phyloP scores from a whole-genome alignment of 2,797 vertebrate species.

The Enteromius afrohamiltoni region DNA sequence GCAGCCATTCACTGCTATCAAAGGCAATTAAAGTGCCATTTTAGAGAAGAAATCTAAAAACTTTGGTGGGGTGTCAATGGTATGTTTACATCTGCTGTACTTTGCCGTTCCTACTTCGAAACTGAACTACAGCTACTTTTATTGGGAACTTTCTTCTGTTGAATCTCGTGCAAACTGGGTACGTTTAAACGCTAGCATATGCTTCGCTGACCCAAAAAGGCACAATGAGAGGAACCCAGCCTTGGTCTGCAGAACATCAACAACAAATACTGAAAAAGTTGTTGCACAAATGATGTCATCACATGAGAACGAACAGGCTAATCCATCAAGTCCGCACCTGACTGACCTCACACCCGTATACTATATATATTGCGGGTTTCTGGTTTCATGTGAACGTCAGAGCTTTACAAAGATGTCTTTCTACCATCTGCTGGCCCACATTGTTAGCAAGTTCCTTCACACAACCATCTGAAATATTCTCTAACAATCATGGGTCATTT shows the following conservation, averaged over 20 bases:
- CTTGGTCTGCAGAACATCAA: constrained; percentile 11
- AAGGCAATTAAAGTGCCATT: constrained; percentile 61
- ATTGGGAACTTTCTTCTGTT: not conserved
- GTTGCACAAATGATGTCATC: constrained; percentile 15
- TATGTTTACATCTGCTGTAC: constrained; percentile 39
- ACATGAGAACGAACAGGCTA: constrained; percentile 34
- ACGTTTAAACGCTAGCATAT: constrained; percentile 21
- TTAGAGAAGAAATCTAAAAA: constrained; percentile 55
- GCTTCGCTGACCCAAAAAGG: constrained; percentile 28
- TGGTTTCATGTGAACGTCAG: constrained; percentile 54
- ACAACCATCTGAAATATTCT: constrained; percentile 52
- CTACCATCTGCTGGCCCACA: constrained; percentile 61
- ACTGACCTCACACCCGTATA: constrained; percentile 52
- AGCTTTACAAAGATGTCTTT: constrained; percentile 59
- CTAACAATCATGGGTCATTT: constrained; percentile 59
- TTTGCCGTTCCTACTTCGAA: not conserved
- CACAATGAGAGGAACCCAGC: constrained; percentile 20
- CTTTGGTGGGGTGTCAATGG: constrained; percentile 50
- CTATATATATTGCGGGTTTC: constrained; percentile 55
- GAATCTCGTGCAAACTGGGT: not conserved
- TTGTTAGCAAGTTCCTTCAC: constrained; percentile 63
- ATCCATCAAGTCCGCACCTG: constrained; percentile 50
- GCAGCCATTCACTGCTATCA: constrained; percentile 64
- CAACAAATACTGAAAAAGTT: constrained; percentile 32
- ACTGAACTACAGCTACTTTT: constrained; percentile 19